These are phyloP conservation scores for Fabriciana adippe DNA, from an alignment of 2,888 invertebrate species.

Conservation along the genomic window DNA sequence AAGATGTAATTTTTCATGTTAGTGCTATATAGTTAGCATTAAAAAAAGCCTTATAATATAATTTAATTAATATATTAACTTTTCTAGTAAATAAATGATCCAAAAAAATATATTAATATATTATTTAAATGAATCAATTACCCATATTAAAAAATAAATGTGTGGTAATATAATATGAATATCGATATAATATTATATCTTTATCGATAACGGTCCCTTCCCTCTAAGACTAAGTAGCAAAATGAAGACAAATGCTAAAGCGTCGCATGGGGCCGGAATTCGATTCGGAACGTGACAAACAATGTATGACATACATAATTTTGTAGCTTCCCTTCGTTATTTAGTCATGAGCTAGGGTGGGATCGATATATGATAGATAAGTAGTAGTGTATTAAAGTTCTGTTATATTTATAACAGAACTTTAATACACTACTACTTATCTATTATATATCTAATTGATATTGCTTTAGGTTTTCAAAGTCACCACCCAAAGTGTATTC, in stretches of 20 bases:
- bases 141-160: neutral
- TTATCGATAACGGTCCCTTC: conserved; percentile 43
- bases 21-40: no score
- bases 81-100: no score
- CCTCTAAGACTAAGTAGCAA: conserved; percentile 53
- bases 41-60: no score
- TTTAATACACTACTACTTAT: no score
- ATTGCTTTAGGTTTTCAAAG: conserved; percentile 3
- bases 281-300: conserved; percentile 79
- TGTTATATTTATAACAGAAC: no score
- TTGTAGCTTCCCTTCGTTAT: conserved; percentile 66
- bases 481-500: no score
- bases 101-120: no score
- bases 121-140: no score
- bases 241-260: conserved; percentile 79
- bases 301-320: conserved; percentile 81
- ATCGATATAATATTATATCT: conserved; percentile 29
- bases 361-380: conserved; percentile 25
- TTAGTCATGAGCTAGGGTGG: conserved; percentile 62
- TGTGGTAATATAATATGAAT: neutral
- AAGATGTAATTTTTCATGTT: no score
- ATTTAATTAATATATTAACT: no score
- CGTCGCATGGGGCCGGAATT: conserved; percentile 61
- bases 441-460: no score
- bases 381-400: conserved; percentile 7